Evolutionary conservation across 1,140 invertebrate species (phyloP), one percentile per base, ranked within the genome.

Genomic region (Ptiloglossa arizonensis): DNA sequence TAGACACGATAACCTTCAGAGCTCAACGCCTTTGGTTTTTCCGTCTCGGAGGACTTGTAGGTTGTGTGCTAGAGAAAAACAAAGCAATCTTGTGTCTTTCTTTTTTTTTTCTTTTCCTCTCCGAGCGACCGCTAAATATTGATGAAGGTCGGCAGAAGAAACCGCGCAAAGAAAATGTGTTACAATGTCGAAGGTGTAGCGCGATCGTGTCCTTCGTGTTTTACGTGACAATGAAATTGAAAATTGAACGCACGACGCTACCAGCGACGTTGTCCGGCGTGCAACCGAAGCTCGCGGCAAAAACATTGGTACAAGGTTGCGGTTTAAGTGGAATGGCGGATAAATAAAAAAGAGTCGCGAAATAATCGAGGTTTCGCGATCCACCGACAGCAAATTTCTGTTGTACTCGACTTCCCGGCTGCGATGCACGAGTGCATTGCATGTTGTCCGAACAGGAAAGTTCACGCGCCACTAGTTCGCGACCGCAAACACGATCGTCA

Each of bases 401-500:
- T n/a, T 76, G 35, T 63, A 62, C 32, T 62, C 27, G 44, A 3
- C 38, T 46, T 38, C 60, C 9, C 4, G 13, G 60, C 41, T 5
- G 35, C 41, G 24, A 24, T 44, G 27, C 48, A 17, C 22, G 19
- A n/a, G 13, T 19, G 71, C 15, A 69, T 62, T 56, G 54, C 52
- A 35, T 29, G 75, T 73, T 83, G 50, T 22, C 48, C n/a, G 57
- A n/a, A 41, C 22, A 17, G 48, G 35, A 74, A 66, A 82, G 64
- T 83, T 83, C 66, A 83, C 76, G 81, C 81, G 54, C 64, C 76
- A 72, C 60, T 82, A 54, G 81, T 48, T 83, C 76, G 46, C 48
- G 81, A 84, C 81, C 77, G 57, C 77, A 76, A 70, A 83, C 71
- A 68, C 62, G 60, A 76, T 59, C 69, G 82, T 83, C 82, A 22